Evolutionary conservation across 2,888 invertebrate genomes (phyloP).

Genomic region (Machimus rusticus): DNA sequence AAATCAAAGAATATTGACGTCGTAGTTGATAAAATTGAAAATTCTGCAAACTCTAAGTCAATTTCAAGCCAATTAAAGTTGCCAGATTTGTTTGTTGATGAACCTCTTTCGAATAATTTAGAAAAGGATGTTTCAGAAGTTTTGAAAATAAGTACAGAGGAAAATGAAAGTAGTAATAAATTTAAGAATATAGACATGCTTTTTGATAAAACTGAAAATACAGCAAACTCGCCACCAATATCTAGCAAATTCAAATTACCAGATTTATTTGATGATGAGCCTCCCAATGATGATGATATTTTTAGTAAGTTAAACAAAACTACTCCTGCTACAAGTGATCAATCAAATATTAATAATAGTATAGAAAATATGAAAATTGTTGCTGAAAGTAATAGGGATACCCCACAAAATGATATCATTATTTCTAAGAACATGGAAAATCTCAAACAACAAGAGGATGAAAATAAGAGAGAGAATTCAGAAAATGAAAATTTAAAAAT

Average conservation of each 20-base stretch:
- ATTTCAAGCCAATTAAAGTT: constrained; percentile 3
- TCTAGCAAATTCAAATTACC: constrained; percentile 9
- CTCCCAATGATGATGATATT: constrained; percentile 5
- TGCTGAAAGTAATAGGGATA: background rate
- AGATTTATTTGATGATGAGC: constrained; percentile 39
- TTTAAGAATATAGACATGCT: background rate
- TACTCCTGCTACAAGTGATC: background rate
- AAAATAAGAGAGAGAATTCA: background rate
- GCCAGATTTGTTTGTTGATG: constrained; percentile 34
- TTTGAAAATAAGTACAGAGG: background rate
- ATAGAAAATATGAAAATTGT: background rate
- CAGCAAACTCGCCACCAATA: background rate
- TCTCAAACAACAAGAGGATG: background rate
- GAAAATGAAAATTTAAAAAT: background rate
- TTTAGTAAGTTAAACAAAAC: background rate
- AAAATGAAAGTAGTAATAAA: background rate
- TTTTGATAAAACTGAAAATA: background rate
- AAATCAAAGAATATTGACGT: background rate
- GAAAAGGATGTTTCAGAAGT: background rate
- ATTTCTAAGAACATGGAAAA: background rate
- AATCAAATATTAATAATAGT: background rate
- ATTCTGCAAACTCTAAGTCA: background rate
- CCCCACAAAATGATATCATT: background rate
- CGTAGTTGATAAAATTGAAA: background rate
- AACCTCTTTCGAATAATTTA: background rate